Evolutionary conservation across 2,113 vertebrate genomes (phyloP), one percentile per base, ranked within the genome.

Genomic region (Colistium nudipinnis): DNA sequence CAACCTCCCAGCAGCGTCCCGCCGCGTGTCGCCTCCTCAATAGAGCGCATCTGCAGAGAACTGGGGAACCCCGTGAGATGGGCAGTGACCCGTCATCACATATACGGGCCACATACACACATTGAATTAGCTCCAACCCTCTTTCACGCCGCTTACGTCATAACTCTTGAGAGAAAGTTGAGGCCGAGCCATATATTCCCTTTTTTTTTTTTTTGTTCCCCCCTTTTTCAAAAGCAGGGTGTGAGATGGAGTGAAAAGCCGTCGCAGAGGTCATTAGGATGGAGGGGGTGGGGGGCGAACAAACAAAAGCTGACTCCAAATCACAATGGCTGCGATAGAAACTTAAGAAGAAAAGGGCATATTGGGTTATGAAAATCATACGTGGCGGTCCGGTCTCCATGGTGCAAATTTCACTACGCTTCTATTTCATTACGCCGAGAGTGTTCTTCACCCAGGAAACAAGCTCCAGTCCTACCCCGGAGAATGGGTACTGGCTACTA

Each of bases 11-110:
- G 95, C 94, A 95, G 95, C 93, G 89, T 96, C 95, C 95, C 94
- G 96, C 94, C 96, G 88, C 95, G 92, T 96, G 91, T 92, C 95
- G 91, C 94, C 94, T 93, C 93, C 93, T 97, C 95, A 98, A 98
- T 98, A 94, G 94, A 91, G 91, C 88, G 96, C 96, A 97, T 98
- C 96, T 98, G 96, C 95, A 98, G 93, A 96, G 95, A 96, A 94
- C 94, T 93, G 94, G 94, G 94, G 92, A 94, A 93, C 92, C 91
- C 92, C 90, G 91, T 61, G 92, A 95, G 96, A 96, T 97, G 97
- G 94, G 94, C 96, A 97, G 91, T 98, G 97, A 98, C 96, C 97
- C 96, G 94, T 97, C 96, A 96, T 94, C 62, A 92, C 94, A 92
- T 81, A 77, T 70, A 80, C 49, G 70, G n/a, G 78, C 70, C 76